phyloP scores from a whole-genome alignment of 2,888 invertebrate species.

The Leptothorax acervorum region DNA sequence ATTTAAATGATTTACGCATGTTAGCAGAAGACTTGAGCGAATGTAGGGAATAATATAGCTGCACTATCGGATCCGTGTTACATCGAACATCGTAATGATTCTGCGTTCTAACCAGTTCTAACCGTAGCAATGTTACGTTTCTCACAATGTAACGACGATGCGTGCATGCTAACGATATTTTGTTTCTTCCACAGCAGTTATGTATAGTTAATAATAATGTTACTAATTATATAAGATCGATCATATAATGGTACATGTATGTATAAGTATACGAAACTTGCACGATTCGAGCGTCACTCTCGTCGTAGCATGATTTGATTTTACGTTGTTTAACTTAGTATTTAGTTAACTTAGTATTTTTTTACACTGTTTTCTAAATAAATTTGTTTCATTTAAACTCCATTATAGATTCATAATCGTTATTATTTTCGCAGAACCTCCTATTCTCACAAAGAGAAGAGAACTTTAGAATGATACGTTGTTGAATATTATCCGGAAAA shows the following conservation, averaged over 20 bases:
- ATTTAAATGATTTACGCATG: background rate
- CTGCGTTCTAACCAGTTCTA: slow-evolving; percentile 15
- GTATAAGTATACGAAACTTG: slow-evolving; percentile 36
- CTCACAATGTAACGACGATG: slow-evolving; percentile 28
- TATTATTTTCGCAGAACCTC: slow-evolving; percentile 10
- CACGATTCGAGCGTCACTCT: slow-evolving; percentile 6
- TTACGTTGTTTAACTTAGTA: slow-evolving; percentile 5
- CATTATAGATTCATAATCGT: slow-evolving; percentile 5
- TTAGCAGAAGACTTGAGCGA: slow-evolving; percentile 11
- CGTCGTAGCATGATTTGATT: slow-evolving; percentile 3
- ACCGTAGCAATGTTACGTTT: background rate
- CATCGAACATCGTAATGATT: slow-evolving; percentile 2
- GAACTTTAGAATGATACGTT: background rate
- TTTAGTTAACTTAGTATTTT: background rate
- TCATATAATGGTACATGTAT: slow-evolving; percentile 14
- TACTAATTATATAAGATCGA: slow-evolving; percentile 59
- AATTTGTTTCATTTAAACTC: slow-evolving; percentile 16
- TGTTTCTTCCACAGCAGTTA: slow-evolving; percentile 58
- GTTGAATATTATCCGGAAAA: background rate
- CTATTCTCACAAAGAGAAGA: background rate
- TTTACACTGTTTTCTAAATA: slow-evolving; percentile 26
- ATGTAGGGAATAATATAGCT: background rate
- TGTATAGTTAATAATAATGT: slow-evolving; percentile 56
- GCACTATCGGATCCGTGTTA: background rate
- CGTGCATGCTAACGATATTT: slow-evolving; percentile 26